Evolutionary conservation across 2,797 vertebrate genomes (phyloP), one percentile per base, ranked within the genome.

Genomic region (Sitta carolinensis): DNA sequence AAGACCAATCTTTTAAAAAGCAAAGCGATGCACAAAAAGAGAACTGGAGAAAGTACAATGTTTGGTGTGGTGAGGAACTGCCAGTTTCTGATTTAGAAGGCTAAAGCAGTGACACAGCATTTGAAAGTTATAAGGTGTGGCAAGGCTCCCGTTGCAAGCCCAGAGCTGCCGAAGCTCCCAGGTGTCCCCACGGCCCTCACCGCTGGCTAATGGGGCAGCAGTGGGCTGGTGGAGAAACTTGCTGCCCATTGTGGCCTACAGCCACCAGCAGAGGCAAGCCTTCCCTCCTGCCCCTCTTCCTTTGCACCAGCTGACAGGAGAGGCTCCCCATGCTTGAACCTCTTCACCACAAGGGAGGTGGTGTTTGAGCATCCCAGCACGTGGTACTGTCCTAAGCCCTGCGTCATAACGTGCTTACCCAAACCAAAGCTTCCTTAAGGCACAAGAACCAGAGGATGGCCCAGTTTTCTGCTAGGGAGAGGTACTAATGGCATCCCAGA

Each of bases 161-260:
- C 30, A 55, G 38, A 64, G 30, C 9, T 14, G 9, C 14, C n/a
- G 2, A 3, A 25, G 40, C 29, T 75, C 45, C 27, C 42, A 40
- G 50, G 29, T 0, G 0, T 61, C 59, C 11, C 62, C 50, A n/a
- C 32, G 12, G 8, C 8, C 14, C 20, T 10, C 10, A 13, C 15
- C 0, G 0, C 21, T 62, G 63, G 68, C 30, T 52, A 58, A 32
- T 0, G 6, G 22, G 19, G 20, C 30, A 51, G 68, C 54, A 61
- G 21, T 11, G 22, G 36, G 73, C 62, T 43, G 42, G 27, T 29
- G 32, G 34, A 47, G 14, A 61, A 50, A 43, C 14, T 7, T 3
- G 3, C 11, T 59, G 74, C 17, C 42, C 57, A 10, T 76, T 0
- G 0, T 18, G n/a, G 32, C 34, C 67, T 50, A 12, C 12, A 62